Base-by-base conservation (phyloP, 2,797 vertebrate genomes). In the Melanotaenia nigrans region DNA sequence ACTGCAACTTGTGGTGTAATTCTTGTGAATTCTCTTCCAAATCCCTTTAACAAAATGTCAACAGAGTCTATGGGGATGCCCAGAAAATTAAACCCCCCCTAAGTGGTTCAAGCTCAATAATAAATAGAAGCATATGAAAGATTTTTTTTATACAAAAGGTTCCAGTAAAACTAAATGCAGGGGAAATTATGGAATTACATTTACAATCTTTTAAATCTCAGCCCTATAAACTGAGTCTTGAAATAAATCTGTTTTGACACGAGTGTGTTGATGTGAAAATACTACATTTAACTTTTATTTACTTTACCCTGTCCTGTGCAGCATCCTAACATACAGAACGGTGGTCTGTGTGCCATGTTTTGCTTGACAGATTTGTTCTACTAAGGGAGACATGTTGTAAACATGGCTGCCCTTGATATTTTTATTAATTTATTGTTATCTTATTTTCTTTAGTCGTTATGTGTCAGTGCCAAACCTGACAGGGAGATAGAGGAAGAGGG, bases 11-110 rank as follows among this genome's bases (percentile, higher is more conserved):
- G 65, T 71, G 68, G 75, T 79, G 63, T 68, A 69, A 79, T 73
- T 79, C 60, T 70, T 24, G 51, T 72, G 69, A 78, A 79, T 78
- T 79, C 60, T 74, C 77, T 54, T 82, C 58, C 30, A 73, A 82
- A 84, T 85, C 83, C 69, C 63, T 83, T 53, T 71, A 65, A 70
- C 59, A 70, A 84, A 87, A 87, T 85, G 83, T 89, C 71, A 87
- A 76, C 74, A 73, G 28, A 67, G 78, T 78, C 77, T 75, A 47
- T 6, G 57, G 73, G 64, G 83, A 81, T 54, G 58, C 35, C 33
- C 55, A 75, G 75, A 61, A 85, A 78, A 63, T 65, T n/a, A 77
- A 79, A 72, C n/a, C n/a, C 36, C 73, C 61, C 70, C 56, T 53
- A 71, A 80, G 68, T 63, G 58, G 63, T 75, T 56, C 57, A 75